A percentile compares a stretch with the other conserved stretches of the same genome.
Conservation (phyloP, 2,797 vertebrate genomes). For the Pyrocephalus nanus region DNA sequence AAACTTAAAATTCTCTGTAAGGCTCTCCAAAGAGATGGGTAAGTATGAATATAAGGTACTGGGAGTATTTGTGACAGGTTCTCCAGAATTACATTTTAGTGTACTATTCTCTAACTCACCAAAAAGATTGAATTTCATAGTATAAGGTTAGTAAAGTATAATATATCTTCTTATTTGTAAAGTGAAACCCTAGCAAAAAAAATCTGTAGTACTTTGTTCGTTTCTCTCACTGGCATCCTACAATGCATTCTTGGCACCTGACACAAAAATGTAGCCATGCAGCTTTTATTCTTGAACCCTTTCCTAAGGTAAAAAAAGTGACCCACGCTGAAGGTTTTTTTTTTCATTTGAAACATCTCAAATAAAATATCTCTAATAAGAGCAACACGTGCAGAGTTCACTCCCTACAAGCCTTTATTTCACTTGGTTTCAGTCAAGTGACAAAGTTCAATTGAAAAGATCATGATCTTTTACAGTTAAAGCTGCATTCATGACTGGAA, state of each 20-base stretch:
- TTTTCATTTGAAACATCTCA: neutral
- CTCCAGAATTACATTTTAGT: neutral
- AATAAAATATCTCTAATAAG: neutral
- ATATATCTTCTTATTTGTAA: neutral
- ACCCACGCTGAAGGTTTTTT: neutral
- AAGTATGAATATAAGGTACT: conserved; percentile 35
- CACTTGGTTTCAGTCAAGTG: neutral
- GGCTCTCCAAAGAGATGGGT: conserved; percentile 90
- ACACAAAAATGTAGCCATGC: neutral
- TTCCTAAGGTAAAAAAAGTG: neutral
- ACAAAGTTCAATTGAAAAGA: neutral
- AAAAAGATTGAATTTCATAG: neutral
- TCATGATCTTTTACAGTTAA: neutral
- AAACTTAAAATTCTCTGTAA: conserved; percentile 91
- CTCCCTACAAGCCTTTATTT: neutral
- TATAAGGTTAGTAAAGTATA: neutral
- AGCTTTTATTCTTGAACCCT: neutral
- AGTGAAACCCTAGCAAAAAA: neutral
- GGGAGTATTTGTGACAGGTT: neutral
- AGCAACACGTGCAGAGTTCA: neutral
- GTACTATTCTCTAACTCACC: neutral
- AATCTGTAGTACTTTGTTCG: neutral
- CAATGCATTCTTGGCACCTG: neutral
- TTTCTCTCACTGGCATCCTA: neutral
- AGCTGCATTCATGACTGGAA: neutral